Evolutionary conservation across 2,113 vertebrate species (phyloP), one percentile per base, ranked within the genome.

Genomic region (Prietella phreatophila): DNA sequence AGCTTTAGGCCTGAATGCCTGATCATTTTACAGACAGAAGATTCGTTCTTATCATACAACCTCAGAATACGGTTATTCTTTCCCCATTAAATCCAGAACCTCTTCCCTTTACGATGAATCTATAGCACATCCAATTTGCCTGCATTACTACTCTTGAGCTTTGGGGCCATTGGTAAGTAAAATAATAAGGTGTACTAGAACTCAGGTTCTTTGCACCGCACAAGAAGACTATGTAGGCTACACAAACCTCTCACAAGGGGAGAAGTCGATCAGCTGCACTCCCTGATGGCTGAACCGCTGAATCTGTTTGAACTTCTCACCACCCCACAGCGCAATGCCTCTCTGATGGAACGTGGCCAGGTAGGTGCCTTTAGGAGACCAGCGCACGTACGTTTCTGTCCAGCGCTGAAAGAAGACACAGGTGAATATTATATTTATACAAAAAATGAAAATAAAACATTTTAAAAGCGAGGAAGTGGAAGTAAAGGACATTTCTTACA

Each of bases 231-330:
- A 50, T 63, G 20, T 1, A 22, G 5, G 15, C 47, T 42, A n/a
- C 58, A 75, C 79, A 71, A 96, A 99, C 98, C 98, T 97, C 93
- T 99, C 98, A 91, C 98, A 99, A 0, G 98, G 98, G 0, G 98
- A 99, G 93, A 99, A 99, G 92, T 99, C 98, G 19, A 99, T 99
- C 6, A 99, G 97, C 86, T 99, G 98, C 33, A 99, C 98, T 1
- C 98, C 98, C 85, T 96, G 97, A 90, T 99, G 98, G 90, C 97
- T 97, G 92, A 99, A 99, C 84, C 97, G 96, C 92, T 99, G 98
- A 60, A 99, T 99, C 94, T 99, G 98, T 82, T 99, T 99, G 95
- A 99, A 99, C 75, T 98, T 99, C 94, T 99, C 98, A n/a, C 98
- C 98, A 2, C 98, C 98, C 98, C 98, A 99, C 58, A 99, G 93